Conservation (phyloP, 2,113 vertebrate species). For the Verasper variegatus region DNA sequence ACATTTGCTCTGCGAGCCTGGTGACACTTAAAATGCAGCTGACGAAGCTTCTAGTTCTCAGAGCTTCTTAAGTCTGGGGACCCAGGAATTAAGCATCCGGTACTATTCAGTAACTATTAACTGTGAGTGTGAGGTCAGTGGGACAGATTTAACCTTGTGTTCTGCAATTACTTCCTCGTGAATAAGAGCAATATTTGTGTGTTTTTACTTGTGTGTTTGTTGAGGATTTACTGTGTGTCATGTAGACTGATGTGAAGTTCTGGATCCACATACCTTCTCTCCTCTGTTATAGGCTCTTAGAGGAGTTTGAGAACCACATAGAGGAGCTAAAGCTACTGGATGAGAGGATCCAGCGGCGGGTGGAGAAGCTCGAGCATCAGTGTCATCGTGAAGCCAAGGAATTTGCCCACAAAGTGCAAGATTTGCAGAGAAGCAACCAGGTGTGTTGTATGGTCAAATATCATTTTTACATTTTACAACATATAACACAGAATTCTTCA, state of each 20-base stretch:
- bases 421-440: constrained; percentile 98
- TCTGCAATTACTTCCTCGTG: constrained; percentile 46
- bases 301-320: constrained; percentile 98
- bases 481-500: neutral
- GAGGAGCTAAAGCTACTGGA: constrained; percentile 97
- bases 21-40: constrained; percentile 84
- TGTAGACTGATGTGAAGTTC: neutral
- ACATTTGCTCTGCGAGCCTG: constrained; percentile 80
- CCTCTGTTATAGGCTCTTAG: constrained; percentile 86
- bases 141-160: constrained; percentile 67
- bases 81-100: constrained; percentile 73
- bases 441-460: constrained; percentile 72
- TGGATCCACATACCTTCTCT: constrained; percentile 7
- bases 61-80: constrained; percentile 77
- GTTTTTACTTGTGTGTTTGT: constrained; percentile 17
- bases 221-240: neutral
- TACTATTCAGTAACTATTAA: constrained; percentile 44
- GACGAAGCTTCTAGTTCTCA: constrained; percentile 80
- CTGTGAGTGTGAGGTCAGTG: constrained; percentile 67
- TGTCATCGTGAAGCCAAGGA: constrained; percentile 99
- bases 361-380: constrained; percentile 97
- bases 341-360: constrained; percentile 95
- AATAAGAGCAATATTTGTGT: constrained; percentile 19
- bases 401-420: constrained; percentile 98
- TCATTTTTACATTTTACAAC: neutral